Percentiles rank a stretch among this genome's conserved stretches.
These are phyloP conservation scores for Drosophila tristis DNA, from an alignment of 1,140 invertebrate genomes.

Conservation along the genomic window DNA sequence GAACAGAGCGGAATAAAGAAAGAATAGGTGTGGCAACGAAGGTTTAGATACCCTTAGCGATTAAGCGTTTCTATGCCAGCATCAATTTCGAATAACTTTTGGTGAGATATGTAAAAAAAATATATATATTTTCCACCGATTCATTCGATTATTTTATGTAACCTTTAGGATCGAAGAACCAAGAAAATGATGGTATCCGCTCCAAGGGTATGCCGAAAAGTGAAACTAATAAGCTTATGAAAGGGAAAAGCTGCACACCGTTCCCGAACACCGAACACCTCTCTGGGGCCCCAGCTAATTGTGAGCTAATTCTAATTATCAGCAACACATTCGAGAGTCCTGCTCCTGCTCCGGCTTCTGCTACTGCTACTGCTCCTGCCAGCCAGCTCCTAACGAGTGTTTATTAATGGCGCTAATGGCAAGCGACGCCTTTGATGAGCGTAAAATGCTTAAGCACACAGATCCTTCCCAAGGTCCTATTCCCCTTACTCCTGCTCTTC, in stretches of 20 bases:
- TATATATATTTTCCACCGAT: too few relatives aligned
- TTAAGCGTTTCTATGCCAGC: too few relatives aligned
- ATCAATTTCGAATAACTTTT: too few relatives aligned
- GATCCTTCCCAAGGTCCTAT: slow-evolving; percentile 41
- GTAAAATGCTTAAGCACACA: slow-evolving; percentile 68
- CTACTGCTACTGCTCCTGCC: background rate
- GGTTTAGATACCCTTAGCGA: too few relatives aligned
- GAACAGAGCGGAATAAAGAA: slow-evolving; percentile 18
- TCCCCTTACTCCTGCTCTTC: background rate
- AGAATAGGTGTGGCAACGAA: slow-evolving; percentile 8
- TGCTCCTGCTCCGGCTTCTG: slow-evolving; percentile 12
- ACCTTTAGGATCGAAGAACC: too few relatives aligned
- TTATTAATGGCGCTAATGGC: slow-evolving; percentile 79
- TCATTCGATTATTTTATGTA: too few relatives aligned
- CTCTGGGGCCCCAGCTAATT: slow-evolving; percentile 47
- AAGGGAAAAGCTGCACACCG: too few relatives aligned
- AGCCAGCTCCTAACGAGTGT: slow-evolving; percentile 66
- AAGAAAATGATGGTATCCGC: too few relatives aligned
- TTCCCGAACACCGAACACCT: too few relatives aligned
- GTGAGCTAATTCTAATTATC: slow-evolving; percentile 80
- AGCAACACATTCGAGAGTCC: slow-evolving; percentile 66
- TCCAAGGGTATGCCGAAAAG: slow-evolving; percentile 15
- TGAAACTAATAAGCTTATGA: slow-evolving; percentile 75
- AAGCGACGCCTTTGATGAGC: slow-evolving; percentile 70
- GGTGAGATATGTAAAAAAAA: too few relatives aligned